These are phyloP conservation scores for Dione vanillae DNA, from an alignment of 2,888 invertebrate genomes.

Conservation along the genomic window DNA sequence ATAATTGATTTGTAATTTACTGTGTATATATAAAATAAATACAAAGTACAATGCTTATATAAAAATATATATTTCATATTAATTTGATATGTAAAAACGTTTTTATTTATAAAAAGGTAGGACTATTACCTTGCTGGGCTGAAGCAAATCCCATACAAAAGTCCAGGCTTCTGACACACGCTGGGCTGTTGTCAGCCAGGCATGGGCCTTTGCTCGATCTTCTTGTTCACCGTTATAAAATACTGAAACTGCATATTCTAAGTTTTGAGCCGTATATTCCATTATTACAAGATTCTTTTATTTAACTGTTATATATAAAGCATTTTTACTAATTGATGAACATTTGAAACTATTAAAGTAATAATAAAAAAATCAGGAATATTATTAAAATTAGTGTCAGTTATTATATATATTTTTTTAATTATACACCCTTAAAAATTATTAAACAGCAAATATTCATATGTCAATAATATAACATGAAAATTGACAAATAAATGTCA, in stretches of 20 bases:
- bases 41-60: not conserved
- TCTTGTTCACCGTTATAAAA: constrained; percentile 86
- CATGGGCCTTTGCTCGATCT: constrained; percentile 91
- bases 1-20: not conserved
- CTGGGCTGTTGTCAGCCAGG: constrained; percentile 94
- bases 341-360: not conserved
- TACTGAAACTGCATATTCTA: constrained; percentile 87
- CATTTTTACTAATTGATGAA: constrained; percentile 32
- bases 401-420: not conserved
- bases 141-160: constrained; percentile 95
- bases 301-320: constrained; percentile 18
- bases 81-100: not conserved
- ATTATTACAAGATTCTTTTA: constrained; percentile 58
- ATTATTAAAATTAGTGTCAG: not conserved
- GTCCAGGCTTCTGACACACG: constrained; percentile 95
- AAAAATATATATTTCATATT: not conserved
- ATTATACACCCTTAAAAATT: not conserved
- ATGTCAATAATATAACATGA: constrained; percentile 9
- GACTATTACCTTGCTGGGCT: constrained; percentile 88
- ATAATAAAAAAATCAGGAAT: too few relatives aligned
- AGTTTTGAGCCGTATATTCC: constrained; percentile 86
- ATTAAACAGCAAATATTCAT: constrained; percentile 2
- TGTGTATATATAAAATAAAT: not conserved
- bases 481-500: constrained; percentile 20
- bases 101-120: not conserved